A percentile compares a stretch with the other conserved stretches of the same genome.
phyloP scores from a whole-genome alignment of 2,797 vertebrate species.

The Heteromormyrus szaboi region DNA sequence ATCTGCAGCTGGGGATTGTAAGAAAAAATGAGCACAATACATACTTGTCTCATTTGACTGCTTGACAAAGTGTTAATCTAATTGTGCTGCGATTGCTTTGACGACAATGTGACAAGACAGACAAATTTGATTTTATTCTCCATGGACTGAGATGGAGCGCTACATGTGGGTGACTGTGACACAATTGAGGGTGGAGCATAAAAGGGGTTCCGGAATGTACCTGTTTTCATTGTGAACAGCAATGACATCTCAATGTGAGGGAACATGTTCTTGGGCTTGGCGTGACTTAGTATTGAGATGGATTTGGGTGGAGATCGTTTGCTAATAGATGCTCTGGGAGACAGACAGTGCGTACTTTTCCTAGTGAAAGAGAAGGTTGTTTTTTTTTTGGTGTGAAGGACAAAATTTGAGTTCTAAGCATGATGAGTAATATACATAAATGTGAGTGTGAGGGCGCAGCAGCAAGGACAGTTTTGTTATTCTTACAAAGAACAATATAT shows the following conservation, averaged over 20 bases:
- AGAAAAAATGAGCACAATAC: slow-evolving; percentile 51
- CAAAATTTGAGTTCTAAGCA: slow-evolving; percentile 28
- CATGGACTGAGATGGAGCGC: slow-evolving; percentile 77
- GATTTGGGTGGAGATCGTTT: slow-evolving; percentile 45
- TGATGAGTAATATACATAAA: background rate
- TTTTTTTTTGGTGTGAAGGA: slow-evolving; percentile 68
- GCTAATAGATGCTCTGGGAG: slow-evolving; percentile 57
- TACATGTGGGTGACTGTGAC: slow-evolving; percentile 70
- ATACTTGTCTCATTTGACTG: slow-evolving; percentile 63
- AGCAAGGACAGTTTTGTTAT: background rate
- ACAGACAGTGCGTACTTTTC: slow-evolving; percentile 63
- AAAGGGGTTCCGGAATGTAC: slow-evolving; percentile 79
- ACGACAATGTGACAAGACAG: slow-evolving; percentile 87
- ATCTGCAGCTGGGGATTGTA: background rate
- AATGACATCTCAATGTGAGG: slow-evolving; percentile 73
- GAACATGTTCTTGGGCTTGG: slow-evolving; percentile 56
- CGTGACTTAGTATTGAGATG: slow-evolving; percentile 71
- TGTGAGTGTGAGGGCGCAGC: background rate
- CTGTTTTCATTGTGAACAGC: slow-evolving; percentile 75
- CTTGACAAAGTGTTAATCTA: slow-evolving; percentile 82
- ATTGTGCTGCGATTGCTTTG: slow-evolving; percentile 84
- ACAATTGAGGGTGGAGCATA: slow-evolving; percentile 75
- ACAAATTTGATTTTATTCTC: slow-evolving; percentile 89
- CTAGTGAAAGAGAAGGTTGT: slow-evolving; percentile 66
- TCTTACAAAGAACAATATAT: background rate